phyloP scores from a whole-genome alignment of 1,140 invertebrate genomes.

The Ostrea edulis region DNA sequence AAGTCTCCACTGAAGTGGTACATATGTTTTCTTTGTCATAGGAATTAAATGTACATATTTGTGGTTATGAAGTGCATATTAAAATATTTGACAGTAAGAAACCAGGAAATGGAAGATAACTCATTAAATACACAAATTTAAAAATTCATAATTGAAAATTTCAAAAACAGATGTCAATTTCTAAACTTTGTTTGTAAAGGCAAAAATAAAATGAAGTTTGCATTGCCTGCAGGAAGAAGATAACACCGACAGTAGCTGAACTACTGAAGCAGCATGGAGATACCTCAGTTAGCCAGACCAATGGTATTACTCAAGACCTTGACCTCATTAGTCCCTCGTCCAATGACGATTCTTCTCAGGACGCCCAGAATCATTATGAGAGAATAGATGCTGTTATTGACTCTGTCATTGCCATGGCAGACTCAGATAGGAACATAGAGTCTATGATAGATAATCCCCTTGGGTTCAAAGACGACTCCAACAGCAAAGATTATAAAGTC shows the following conservation, averaged over 20 bases:
- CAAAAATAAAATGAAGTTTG: neutral
- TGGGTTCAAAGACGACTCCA: constrained; percentile 60
- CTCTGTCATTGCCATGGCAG: constrained; percentile 58
- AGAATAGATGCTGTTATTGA: constrained; percentile 58
- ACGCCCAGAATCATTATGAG: constrained; percentile 30
- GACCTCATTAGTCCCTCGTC: constrained; percentile 50
- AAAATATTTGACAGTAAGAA: too few relatives aligned
- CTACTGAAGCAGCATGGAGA: constrained; percentile 75
- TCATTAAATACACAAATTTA: neutral
- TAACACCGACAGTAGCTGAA: constrained; percentile 78
- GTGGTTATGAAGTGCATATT: too few relatives aligned
- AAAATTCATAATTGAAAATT: neutral
- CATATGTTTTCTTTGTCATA: too few relatives aligned
- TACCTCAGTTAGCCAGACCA: constrained; percentile 43
- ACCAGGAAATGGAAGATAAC: neutral
- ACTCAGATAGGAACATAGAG: constrained; percentile 37
- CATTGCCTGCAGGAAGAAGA: constrained; percentile 51
- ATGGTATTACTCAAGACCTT: constrained; percentile 45
- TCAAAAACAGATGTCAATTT: neutral
- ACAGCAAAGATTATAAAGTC: constrained; percentile 55
- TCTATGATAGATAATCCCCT: constrained; percentile 51
- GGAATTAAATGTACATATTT: too few relatives aligned
- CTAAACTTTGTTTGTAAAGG: neutral
- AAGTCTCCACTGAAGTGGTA: too few relatives aligned
- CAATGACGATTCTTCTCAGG: constrained; percentile 55